phyloP scores from a whole-genome alignment of 2,797 vertebrate species.

The Pristis pectinata region DNA sequence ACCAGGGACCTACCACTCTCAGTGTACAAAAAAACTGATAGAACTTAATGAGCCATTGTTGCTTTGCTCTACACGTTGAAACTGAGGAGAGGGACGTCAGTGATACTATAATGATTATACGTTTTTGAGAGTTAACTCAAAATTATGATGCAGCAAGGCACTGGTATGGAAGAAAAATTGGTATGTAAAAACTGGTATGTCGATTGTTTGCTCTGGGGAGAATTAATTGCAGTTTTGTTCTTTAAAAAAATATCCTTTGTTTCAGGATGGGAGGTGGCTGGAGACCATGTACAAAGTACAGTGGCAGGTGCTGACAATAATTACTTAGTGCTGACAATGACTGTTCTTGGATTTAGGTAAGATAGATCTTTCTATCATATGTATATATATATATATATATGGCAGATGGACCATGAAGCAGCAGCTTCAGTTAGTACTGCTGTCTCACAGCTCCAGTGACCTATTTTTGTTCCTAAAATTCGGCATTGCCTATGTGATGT shows the following conservation, averaged over 20 bases:
- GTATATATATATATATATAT: no score
- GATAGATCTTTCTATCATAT: not conserved
- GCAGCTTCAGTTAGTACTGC: no score
- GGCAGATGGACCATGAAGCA: not conserved
- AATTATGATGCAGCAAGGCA: not conserved
- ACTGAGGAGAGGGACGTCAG: not conserved
- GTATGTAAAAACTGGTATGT: not conserved
- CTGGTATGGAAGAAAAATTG: not conserved
- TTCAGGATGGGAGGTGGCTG: slow-evolving; percentile 90
- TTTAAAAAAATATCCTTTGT: not conserved
- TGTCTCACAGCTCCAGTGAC: no score
- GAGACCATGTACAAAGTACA: slow-evolving; percentile 83
- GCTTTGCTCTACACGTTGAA: not conserved
- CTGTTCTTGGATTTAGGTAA: slow-evolving; percentile 83
- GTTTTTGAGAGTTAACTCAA: not conserved
- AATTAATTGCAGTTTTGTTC: not conserved
- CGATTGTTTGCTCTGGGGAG: slow-evolving; percentile 5
- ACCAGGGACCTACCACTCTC: no score
- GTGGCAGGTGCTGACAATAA: slow-evolving; percentile 76
- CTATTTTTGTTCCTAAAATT: no score
- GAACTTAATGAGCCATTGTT: not conserved
- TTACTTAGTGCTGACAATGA: slow-evolving; percentile 76
- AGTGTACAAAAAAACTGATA: no score
- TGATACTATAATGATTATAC: not conserved
- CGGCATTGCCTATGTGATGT: no score